A percentile compares a stretch with the other conserved stretches of the same genome.
These are phyloP conservation scores for Phrynocephalus versicolor DNA, from an alignment of 2,113 vertebrate species.

Conservation along the genomic window DNA sequence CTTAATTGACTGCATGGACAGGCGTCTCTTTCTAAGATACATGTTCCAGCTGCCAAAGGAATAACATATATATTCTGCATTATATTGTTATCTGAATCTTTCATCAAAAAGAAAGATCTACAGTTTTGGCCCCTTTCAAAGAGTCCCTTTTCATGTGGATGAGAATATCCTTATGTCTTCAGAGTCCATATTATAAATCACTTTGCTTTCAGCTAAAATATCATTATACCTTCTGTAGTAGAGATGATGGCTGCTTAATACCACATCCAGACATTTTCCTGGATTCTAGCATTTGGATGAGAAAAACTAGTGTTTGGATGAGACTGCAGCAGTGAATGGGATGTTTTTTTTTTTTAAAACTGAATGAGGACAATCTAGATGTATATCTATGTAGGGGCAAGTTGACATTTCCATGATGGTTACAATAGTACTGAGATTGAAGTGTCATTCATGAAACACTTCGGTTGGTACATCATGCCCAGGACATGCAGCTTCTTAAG, in stretches of 20 bases:
- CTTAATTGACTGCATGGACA: background rate
- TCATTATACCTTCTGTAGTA: background rate
- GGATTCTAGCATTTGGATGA: background rate
- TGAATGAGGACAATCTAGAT: too few species aligned
- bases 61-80: background rate
- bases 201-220: background rate
- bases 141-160: slow-evolving; percentile 14
- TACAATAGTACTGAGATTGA: too few species aligned
- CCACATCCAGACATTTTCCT: background rate
- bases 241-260: background rate
- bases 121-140: slow-evolving; percentile 1
- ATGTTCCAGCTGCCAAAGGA: background rate
- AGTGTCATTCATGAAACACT: too few species aligned
- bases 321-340: background rate
- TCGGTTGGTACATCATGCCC: too few species aligned
- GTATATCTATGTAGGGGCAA: too few species aligned
- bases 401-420: too few species aligned
- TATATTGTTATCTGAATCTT: slow-evolving; percentile 4
- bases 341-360: background rate
- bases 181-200: slow-evolving; percentile 10
- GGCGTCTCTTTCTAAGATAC: background rate
- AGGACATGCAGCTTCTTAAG: too few species aligned
- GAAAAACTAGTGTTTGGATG: background rate
- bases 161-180: background rate
- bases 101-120: background rate